Base-by-base conservation (phyloP, 1,140 invertebrate genomes). In the Calycopis cecrops region DNA sequence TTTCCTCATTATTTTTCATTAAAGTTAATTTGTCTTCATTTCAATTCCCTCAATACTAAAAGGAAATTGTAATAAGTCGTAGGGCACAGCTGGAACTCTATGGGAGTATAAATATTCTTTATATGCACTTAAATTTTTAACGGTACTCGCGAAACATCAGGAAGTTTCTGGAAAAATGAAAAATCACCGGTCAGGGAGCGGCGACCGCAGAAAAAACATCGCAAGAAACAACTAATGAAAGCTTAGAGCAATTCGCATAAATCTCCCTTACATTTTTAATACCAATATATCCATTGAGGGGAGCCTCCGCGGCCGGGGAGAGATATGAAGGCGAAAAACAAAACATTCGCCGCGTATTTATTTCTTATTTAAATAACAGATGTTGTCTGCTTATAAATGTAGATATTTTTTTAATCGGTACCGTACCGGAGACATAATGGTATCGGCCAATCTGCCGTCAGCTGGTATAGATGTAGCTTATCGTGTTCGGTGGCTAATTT, bases 201-300 rank as follows among this genome's bases (percentile, higher is more conserved):
- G 72, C 75, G 72, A 83, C 81, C 79, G 78, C 83, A 77, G 72
- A 77, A 84, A 82, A 77, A 73, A 73, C 72, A 76, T n/a, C 80
- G 71, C 76, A 85, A 86, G 81, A 76, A 82, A 79, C 74, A 79
- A 76, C 81, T 87, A 87, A 87, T 87, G 84, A 87, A 87, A 87
- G 84, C 84, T 85, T 85, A 87, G 76, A 87, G 79, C 80, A 71
- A 87, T 87, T 81, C 80, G 79, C 80, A 87, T 87, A 87, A 85
- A 85, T 87, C 81, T 85, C 76, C 77, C 73, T 87, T 87, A 85
- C 84, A 87, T 87, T 87, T 87, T 87, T 87, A 87, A 87, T 87
- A 87, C 84, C 84, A 85, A 87, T 87, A 85, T 81, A 84, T 82
- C 73, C 69, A 68, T 62, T 63, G 76, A 84, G 81, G 80, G 79